A percentile compares a stretch with the other conserved stretches of the same genome.
phyloP scores from a whole-genome alignment of 2,888 invertebrate genomes.

The Cataglyphis cursor region DNA sequence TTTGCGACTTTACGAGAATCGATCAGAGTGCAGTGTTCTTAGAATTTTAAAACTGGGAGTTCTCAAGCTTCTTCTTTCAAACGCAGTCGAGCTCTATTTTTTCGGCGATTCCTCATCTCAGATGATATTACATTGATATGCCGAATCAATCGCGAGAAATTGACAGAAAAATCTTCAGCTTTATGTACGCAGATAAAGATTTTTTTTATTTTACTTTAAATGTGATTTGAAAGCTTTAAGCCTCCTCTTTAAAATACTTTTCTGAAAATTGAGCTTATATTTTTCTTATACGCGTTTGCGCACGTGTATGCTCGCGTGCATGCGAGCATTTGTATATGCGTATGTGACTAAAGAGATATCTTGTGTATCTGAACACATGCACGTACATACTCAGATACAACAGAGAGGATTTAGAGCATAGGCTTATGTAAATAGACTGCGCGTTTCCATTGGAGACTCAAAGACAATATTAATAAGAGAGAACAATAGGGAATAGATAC shows the following conservation, averaged over 20 bases:
- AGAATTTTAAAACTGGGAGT: not conserved
- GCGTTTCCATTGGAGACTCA: not conserved
- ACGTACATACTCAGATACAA: not conserved
- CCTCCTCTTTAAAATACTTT: not conserved
- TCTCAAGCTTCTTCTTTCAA: not conserved
- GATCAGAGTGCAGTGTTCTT: not conserved
- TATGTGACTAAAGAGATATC: not conserved
- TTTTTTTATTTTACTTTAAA: not conserved
- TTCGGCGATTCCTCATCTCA: not conserved
- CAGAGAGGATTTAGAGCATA: not conserved
- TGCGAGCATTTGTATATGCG: not conserved
- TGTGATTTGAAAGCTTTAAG: not conserved
- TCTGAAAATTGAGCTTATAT: not conserved
- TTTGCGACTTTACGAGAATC: not conserved
- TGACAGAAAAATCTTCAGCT: not conserved
- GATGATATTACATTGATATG: not conserved
- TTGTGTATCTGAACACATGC: not conserved
- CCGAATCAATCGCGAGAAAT: not conserved
- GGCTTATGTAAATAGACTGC: not conserved
- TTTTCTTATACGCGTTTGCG: too few relatives aligned
- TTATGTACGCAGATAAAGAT: not conserved
- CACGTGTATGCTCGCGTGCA: too few relatives aligned
- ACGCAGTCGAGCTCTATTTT: not conserved
- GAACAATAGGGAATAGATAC: not conserved
- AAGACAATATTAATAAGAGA: not conserved